Conservation (phyloP, 2,888 invertebrate species). For the Eulithis prunata region DNA sequence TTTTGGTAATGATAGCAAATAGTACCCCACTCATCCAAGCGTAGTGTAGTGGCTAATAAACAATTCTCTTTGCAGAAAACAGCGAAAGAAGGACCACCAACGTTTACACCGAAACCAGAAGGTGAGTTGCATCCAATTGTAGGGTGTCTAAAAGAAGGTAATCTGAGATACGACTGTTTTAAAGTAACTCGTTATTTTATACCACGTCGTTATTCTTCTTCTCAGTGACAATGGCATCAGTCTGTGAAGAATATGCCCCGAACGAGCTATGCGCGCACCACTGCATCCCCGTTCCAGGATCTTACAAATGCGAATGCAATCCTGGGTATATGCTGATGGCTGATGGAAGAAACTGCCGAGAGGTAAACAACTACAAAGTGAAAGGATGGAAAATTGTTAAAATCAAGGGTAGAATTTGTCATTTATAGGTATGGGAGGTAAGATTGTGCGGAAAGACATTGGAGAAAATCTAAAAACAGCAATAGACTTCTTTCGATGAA, state of each 20-base stretch:
- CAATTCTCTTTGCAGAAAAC: constrained; percentile 50
- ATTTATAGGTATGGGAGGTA: no score
- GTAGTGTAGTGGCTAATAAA: no score
- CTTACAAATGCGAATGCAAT: constrained; percentile 88
- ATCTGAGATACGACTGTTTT: no score
- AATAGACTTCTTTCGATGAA: no score
- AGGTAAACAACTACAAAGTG: constrained; percentile 53
- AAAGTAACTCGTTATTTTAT: no score
- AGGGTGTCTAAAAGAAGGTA: no score
- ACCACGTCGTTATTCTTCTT: constrained; percentile 12
- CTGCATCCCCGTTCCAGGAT: constrained; percentile 89
- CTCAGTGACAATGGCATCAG: constrained; percentile 57
- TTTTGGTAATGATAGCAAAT: no score
- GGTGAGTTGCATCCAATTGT: not conserved
- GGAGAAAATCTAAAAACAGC: no score
- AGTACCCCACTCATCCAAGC: no score
- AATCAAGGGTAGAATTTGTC: no score
- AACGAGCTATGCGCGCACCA: constrained; percentile 89
- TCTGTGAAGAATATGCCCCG: constrained; percentile 75
- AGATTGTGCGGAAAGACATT: no score
- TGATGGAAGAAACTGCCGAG: constrained; percentile 88
- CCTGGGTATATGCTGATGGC: constrained; percentile 87
- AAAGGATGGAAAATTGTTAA: not conserved
- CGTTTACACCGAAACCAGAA: constrained; percentile 13
- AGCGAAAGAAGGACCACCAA: constrained; percentile 44